Evolutionary conservation across 2,113 vertebrate species (phyloP), one percentile per base, ranked within the genome.

Genomic region (Bambusicola thoracicus): DNA sequence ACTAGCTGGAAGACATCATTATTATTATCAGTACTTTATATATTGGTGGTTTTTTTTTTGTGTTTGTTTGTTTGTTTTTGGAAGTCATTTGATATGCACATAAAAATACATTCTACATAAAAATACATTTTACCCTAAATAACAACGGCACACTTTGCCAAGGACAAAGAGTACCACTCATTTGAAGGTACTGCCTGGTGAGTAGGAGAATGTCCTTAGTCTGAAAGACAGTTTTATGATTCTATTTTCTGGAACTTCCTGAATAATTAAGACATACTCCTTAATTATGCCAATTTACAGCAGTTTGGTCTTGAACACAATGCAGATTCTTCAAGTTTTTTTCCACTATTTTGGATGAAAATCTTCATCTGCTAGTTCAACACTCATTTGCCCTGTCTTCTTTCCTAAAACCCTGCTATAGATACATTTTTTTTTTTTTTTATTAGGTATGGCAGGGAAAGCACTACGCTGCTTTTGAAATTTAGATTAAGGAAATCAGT

Each of bases 201-300:
- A 96, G 67, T 29, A 87, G 92, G 81, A 65, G 70, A 75, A 85
- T 76, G 62, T 70, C 73, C 66, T 83, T 87, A 53, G 18, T 80
- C 70, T 93, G 77, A 96, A 93, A 83, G 90, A 88, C 92, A 93
- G 91, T 79, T 89, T 89, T 92, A 89, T 92, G 66, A 91, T 93
- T 88, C 62, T 88, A 73, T 91, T 91, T 94, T 93, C 49, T 86
- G 61, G n/a, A 67, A 91, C 90, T 92, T 91, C 78, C 63, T 58
- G 87, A 92, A 59, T 91, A 96, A 94, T 93, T 92, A 94, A 84
- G 81, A 80, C 85, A 29, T 70, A 76, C 61, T 94, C 49, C 76
- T 92, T 89, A 93, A 85, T 93, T 94, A 89, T 79, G 85, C 72
- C 82, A 87, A 93, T 93, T 94, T 95, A 58, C 59, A 62, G 82